phyloP scores from a whole-genome alignment of 2,888 invertebrate genomes.

The Drosophila phalerata region DNA sequence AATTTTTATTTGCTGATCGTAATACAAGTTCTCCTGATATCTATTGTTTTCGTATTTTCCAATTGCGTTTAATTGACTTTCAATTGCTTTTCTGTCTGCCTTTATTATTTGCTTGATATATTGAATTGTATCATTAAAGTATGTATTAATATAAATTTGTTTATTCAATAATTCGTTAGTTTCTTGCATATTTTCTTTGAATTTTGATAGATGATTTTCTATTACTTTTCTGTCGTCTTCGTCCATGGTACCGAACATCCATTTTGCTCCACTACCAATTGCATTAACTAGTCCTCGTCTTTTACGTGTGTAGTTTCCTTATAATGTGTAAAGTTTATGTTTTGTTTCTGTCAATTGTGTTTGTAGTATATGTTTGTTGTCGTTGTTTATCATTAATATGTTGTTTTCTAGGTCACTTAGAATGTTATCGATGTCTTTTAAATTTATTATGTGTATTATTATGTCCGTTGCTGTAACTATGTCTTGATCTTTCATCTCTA shows the following conservation, averaged over 20 bases:
- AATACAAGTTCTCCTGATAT: constrained; percentile 21
- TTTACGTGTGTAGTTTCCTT: constrained; percentile 23
- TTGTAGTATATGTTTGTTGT: constrained; percentile 34
- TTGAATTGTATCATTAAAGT: constrained; percentile 24
- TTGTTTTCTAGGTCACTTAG: constrained; percentile 26
- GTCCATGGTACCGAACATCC: constrained; percentile 40
- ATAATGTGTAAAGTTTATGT: constrained; percentile 31
- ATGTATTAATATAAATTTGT: constrained; percentile 25
- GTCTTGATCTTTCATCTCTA: constrained; percentile 32
- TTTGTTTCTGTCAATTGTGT: constrained; percentile 23
- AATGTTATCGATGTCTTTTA: constrained; percentile 1
- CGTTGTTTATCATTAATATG: constrained; percentile 20
- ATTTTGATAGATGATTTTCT: constrained; percentile 13
- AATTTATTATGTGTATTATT: constrained; percentile 5
- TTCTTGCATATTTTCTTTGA: constrained; percentile 16
- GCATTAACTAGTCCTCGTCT: constrained; percentile 35
- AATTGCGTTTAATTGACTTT: constrained; percentile 28
- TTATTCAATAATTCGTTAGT: constrained; percentile 6
- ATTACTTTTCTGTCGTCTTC: constrained; percentile 29
- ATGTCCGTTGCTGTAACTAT: constrained; percentile 32
- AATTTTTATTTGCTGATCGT: constrained; percentile 33
- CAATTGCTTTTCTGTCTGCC: constrained; percentile 20
- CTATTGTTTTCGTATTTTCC: constrained; percentile 21
- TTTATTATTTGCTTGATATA: constrained; percentile 15
- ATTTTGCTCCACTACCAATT: constrained; percentile 36